Base-by-base conservation (phyloP, 2,888 invertebrate species). In the Nebria salina region DNA sequence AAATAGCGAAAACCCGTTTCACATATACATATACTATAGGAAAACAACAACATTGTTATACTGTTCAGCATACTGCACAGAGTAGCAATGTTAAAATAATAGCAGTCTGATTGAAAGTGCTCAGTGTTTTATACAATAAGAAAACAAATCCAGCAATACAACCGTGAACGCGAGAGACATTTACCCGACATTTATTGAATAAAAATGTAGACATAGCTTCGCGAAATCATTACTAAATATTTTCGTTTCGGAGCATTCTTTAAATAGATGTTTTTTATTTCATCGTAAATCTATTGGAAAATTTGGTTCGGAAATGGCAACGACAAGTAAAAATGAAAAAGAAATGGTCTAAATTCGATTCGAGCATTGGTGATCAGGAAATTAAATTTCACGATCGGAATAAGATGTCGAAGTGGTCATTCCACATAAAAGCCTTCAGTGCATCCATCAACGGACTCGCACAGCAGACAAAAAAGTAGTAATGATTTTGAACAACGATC, bases 361-460 rank as follows among this genome's bases (percentile, higher is more conserved):
- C 13, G 43, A 41, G n/a, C 43, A 11, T 15, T n/a, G 4, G 65
- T 80, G 75, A 75, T 75, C 80, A 80, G 75, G 68, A 80, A 80
- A 80, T 80, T 80, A 80, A 80, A 80, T 80, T 80, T 80, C 41
- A 80, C 80, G 80, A 75, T 72, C 75, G 80, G 75, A 75, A 70
- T 80, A 64, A 70, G 41, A 80, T 80, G 75, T 72, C 75, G 75
- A 80, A 75, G 75, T 70, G 75, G 80, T 75, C 80, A 80, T 80
- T 80, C 75, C 80, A 9, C 43, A 70, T 66, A 74, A 75, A 80
- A 80, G 75, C 75, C 70, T 11, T 80, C 75, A 75, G 72, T 80
- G 80, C 80, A 80, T 75, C 75, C 80, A 80, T 75, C 80, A 80
- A 75, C 66, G 68, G 68, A 75, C 74, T 43, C 54, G 74, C 43